Evolutionary conservation across 2,888 invertebrate species (phyloP).

Genomic region (Zhuqinia jingwanae): DNA sequence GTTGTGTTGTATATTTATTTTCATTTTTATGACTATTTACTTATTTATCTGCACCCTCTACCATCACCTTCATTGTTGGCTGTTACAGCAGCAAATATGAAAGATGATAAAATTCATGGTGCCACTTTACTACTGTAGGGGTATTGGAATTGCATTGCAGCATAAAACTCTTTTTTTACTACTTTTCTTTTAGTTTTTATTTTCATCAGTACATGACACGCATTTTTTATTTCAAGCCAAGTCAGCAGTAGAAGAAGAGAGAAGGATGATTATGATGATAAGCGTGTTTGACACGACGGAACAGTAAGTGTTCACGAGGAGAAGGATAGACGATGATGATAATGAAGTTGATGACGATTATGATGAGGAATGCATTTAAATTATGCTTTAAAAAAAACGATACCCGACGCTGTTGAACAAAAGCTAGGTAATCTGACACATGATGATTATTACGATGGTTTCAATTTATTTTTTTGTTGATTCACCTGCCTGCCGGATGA

Average conservation of each 20-base stretch:
- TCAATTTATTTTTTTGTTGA: constrained; percentile 10
- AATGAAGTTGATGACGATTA: constrained; percentile 35
- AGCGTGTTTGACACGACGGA: constrained; percentile 69
- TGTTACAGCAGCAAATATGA: too few species aligned
- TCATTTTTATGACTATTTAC: constrained; percentile 38
- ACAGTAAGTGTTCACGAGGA: constrained; percentile 46
- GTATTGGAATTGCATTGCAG: neutral
- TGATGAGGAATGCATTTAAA: constrained; percentile 52
- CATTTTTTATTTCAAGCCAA: constrained; percentile 59
- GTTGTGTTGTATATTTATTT: constrained; percentile 17
- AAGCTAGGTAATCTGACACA: constrained; percentile 10
- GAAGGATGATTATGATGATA: constrained; percentile 59
- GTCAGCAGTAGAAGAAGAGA: neutral
- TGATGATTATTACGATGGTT: constrained; percentile 22
- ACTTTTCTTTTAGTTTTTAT: neutral
- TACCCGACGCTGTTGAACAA: constrained; percentile 46
- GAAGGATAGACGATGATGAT: neutral
- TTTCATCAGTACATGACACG: constrained; percentile 51
- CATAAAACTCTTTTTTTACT: constrained; percentile 25
- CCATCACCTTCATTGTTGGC: neutral
- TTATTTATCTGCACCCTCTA: constrained; percentile 35
- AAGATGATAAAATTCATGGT: too few species aligned
- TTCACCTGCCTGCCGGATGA: constrained; percentile 26
- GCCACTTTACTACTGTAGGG: too few species aligned
- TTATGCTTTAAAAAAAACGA: constrained; percentile 46